Evolutionary conservation across 2,797 vertebrate genomes (phyloP).

Genomic region (Lithobates sylvaticus): DNA sequence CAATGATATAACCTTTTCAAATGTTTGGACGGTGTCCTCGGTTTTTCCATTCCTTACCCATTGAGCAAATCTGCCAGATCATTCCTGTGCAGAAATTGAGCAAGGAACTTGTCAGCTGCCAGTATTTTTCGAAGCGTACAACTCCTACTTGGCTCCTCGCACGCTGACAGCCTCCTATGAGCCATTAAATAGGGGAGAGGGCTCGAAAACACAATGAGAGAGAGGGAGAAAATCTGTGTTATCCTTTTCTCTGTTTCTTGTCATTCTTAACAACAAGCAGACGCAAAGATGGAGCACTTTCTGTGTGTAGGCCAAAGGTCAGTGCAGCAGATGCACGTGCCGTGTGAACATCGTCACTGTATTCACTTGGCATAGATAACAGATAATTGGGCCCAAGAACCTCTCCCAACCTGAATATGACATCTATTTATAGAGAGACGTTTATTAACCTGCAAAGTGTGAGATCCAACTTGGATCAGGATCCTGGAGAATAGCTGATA

Average conservation of each 20-base stretch:
- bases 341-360: neutral
- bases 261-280: constrained; percentile 39
- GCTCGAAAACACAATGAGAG: constrained; percentile 31
- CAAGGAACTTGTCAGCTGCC: constrained; percentile 45
- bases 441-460: neutral
- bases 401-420: constrained; percentile 20
- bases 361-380: constrained; percentile 3
- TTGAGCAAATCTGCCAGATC: constrained; percentile 58
- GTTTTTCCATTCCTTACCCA: constrained; percentile 49
- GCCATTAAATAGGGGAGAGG: constrained; percentile 40
- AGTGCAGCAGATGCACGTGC: constrained; percentile 5
- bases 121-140: constrained; percentile 45
- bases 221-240: constrained; percentile 13
- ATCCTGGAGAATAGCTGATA: neutral
- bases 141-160: constrained; percentile 47
- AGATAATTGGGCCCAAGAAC: constrained; percentile 14
- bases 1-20: constrained; percentile 47
- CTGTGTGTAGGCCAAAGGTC: constrained; percentile 24
- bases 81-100: constrained; percentile 58
- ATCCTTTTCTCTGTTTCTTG: constrained; percentile 26
- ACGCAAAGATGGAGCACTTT: constrained; percentile 10
- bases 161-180: constrained; percentile 7
- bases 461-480: neutral
- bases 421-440: neutral
- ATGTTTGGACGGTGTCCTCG: neutral